These are phyloP conservation scores for Cyanoderma ruficeps DNA, from an alignment of 2,113 vertebrate genomes.

Conservation along the genomic window DNA sequence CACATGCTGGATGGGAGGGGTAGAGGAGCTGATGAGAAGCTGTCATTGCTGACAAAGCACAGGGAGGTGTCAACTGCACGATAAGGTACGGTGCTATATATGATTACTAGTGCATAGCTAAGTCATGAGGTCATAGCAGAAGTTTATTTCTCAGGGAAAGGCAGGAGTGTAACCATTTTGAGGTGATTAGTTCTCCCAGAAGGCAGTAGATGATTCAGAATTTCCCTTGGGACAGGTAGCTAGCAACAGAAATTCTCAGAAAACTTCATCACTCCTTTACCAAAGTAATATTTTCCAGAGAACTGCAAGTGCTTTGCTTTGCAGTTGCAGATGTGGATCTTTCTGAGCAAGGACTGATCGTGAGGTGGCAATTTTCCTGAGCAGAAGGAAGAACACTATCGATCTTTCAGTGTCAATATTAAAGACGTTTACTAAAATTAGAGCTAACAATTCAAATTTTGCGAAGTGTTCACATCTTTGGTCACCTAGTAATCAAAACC, in stretches of 20 bases:
- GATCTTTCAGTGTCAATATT: background rate
- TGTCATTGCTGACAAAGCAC: background rate
- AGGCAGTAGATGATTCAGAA: background rate
- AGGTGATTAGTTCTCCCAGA: background rate
- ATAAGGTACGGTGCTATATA: background rate
- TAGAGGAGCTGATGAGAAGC: background rate
- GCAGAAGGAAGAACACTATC: background rate
- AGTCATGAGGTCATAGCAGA: slow-evolving; percentile 1
- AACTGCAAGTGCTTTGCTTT: background rate
- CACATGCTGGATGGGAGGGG: background rate
- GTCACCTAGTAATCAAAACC: background rate
- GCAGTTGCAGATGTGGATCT: background rate
- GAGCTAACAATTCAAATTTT: background rate
- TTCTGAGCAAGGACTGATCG: background rate
- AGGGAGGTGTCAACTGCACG: background rate
- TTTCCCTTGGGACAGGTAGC: background rate
- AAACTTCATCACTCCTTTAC: background rate
- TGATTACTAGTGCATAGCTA: background rate
- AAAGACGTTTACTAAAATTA: slow-evolving; percentile 3
- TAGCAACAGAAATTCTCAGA: background rate
- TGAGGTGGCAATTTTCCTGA: background rate
- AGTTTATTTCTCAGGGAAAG: background rate
- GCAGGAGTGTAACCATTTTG: background rate
- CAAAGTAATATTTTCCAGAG: background rate
- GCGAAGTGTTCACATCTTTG: background rate